Percentiles rank a stretch among this genome's conserved stretches.
These are phyloP conservation scores for Raja brachyura DNA, from an alignment of 2,113 vertebrate genomes.

Conservation along the genomic window DNA sequence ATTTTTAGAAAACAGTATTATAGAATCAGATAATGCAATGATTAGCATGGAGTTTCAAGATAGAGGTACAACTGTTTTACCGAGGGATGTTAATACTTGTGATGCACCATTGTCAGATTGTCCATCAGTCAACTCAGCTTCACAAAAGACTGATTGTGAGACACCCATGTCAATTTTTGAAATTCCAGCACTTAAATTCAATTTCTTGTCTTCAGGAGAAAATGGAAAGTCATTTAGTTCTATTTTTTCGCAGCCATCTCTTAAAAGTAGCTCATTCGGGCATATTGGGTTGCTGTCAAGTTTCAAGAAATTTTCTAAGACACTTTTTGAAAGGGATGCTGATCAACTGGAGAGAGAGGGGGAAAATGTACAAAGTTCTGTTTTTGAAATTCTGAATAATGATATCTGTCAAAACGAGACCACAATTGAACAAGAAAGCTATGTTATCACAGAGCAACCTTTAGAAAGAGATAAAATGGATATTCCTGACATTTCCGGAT, in stretches of 20 bases:
- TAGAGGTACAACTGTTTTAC: neutral
- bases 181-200: conserved; percentile 63
- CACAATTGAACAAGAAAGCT: conserved; percentile 50
- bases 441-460: conserved; percentile 53
- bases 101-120: neutral
- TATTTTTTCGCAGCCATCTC: conserved; percentile 65
- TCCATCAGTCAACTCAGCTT: neutral
- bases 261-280: conserved; percentile 50
- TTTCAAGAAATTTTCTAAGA: conserved; percentile 74
- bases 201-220: conserved; percentile 62
- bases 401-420: conserved; percentile 69
- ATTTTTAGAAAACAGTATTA: neutral
- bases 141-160: neutral
- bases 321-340: conserved; percentile 65
- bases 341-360: conserved; percentile 58
- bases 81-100: neutral
- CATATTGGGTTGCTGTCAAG: conserved; percentile 67
- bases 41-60: neutral
- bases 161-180: conserved; percentile 61
- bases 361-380: conserved; percentile 52
- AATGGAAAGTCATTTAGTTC: conserved; percentile 67
- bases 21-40: neutral
- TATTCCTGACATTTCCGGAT: conserved; percentile 45
- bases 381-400: conserved; percentile 67
- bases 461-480: conserved; percentile 52